Percentiles rank a stretch among this genome's conserved stretches.
Conservation (phyloP, 2,113 vertebrate genomes). For the Sciurus niger region DNA sequence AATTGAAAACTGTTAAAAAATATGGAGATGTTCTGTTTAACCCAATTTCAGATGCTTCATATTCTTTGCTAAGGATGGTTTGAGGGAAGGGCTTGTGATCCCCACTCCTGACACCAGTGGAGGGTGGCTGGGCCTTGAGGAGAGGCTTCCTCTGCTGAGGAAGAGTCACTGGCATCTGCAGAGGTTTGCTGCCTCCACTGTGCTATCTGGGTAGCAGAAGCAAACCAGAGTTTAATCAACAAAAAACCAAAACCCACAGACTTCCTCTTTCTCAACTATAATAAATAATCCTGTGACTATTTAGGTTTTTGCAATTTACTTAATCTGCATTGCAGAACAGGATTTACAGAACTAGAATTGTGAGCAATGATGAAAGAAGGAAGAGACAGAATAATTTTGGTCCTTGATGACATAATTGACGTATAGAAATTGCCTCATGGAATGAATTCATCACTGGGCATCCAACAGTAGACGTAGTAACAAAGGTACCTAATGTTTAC, state of each 20-base stretch:
- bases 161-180: not conserved
- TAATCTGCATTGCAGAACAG: not conserved
- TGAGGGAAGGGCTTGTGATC: not conserved
- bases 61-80: not conserved
- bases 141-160: not conserved
- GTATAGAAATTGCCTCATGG: not conserved
- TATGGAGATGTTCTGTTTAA: not conserved
- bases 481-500: not conserved
- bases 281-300: not conserved
- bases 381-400: not conserved
- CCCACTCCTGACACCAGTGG: not conserved
- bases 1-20: not conserved
- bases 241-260: not conserved
- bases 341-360: not conserved
- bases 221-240: no score
- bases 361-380: not conserved
- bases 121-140: fast-evolving
- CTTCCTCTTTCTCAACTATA: not conserved
- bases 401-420: not conserved
- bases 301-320: not conserved
- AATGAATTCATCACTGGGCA: not conserved
- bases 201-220: not conserved
- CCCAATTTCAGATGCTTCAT: not conserved
- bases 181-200: not conserved
- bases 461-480: not conserved